Evolutionary conservation across 2,888 invertebrate species (phyloP), one percentile per base, ranked within the genome.

Genomic region (Diplolepis rosae): DNA sequence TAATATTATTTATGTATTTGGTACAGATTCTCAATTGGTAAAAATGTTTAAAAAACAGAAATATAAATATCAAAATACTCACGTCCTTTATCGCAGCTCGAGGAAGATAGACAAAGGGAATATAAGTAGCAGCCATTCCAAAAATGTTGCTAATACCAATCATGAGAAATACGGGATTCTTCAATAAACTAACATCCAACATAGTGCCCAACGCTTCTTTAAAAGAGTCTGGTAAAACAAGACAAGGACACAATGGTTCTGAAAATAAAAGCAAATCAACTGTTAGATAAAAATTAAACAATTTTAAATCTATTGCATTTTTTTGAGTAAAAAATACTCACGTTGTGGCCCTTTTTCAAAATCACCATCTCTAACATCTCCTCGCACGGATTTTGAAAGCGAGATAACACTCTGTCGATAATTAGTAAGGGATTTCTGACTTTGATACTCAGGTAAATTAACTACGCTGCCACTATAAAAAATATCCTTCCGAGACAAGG

Each of bases 81-180:
- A 95, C 95, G 84, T 94, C 93, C 69, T 91, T 88, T 72, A 89
- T 91, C 11, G 95, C 95, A 68, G 94, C 94, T 82, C 97, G 95
- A 27, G 97, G 96, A 69, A 99, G 92, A 87, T 96, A 99, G 65
- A 98, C 96, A 89, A 98, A 99, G 45, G 99, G 99, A 79, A 99
- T 96, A 89, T 98, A 98, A 69, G 98, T 93, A 78, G 98, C 98
- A 68, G 98, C 95, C 95, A 99, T 98, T 82, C 98, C 99, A 88
- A 99, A 96, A 71, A 99, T 91, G 89, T 98, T 98, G 77, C 97
- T 97, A 68, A 98, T 92, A 73, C 96, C 96, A 84, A 98, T 96
- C 68, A 98, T 90, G 91, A 97, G 93, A 89, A 98, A 96, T 71
- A 96, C 95, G 2, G 96, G 95, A 90, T 98, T 95, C 77, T 93